Base-by-base conservation (phyloP, 1,140 invertebrate species). In the Idris sp. region DNA sequence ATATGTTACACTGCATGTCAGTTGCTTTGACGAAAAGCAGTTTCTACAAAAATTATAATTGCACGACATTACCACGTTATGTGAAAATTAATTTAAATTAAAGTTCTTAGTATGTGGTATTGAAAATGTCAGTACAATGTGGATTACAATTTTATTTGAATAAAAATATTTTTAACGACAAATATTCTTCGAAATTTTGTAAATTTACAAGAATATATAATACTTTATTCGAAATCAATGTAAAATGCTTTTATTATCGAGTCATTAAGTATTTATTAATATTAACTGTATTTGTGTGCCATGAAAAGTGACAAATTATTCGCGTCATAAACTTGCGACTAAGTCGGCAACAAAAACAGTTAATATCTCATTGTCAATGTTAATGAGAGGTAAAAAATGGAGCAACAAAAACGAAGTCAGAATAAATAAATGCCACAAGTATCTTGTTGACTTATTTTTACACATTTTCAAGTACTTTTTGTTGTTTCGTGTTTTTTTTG, bases 291-390 rank as follows among this genome's bases (percentile, higher is more conserved):
- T 69, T 40, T 13, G 15, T 10, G 30, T 36, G 15, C 1, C n/a
- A n/a, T n/a, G n/a, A n/a, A 22, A 13, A 53, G 28, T 36, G 38
- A 58, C 35, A 69, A 69, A 69, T 69, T 69, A 69, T 69, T 69
- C 65, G 59, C 14, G 14, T n/a, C 28, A 36, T 40, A 56, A 69
- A 59, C 44, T 58, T 8, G 13, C 28, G 28, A 41, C 31, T 41
- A 49, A 56, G 14, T 48, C 28, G n/a, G 1, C n/a, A 15, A 59
- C 53, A 68, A 68, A 59, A 58, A 68, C 64, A 67, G 44, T 68
- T 68, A 68, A 58, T 68, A 68, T 49, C 31, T 41, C 22, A 16
- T 41, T 13, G 33, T 40, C 36, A 22, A 59, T 51, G 25, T 58
- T 59, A 51, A 67, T 49, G 40, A 30, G 25, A 15, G 14, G 25